These are phyloP conservation scores for Rotaria socialis DNA, from an alignment of 2,888 invertebrate species.

Conservation along the genomic window DNA sequence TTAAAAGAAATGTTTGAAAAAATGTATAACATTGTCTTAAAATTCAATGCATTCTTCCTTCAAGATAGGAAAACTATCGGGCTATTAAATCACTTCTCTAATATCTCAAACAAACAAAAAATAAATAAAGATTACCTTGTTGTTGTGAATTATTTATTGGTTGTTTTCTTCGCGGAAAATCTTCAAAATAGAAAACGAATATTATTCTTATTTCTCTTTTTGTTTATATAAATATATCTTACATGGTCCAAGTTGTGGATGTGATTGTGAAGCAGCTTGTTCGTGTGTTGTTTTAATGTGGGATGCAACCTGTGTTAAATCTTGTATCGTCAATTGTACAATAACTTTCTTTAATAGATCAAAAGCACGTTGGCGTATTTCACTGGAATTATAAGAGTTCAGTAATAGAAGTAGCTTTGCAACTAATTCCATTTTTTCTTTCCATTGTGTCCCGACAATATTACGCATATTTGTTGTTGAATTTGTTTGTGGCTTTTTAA, in stretches of 20 bases:
- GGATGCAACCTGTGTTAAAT: neutral
- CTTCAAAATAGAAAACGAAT: neutral
- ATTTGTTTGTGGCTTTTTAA: conserved; percentile 18
- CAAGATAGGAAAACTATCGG: too few relatives aligned
- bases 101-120: too few relatives aligned
- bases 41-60: too few relatives aligned
- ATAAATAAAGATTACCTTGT: neutral
- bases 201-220: neutral
- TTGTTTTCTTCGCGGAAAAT: conserved; percentile 27
- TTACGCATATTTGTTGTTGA: neutral
- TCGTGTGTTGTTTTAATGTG: conserved; percentile 15
- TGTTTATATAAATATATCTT: neutral
- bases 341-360: conserved; percentile 35
- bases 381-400: conserved; percentile 80
- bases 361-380: conserved; percentile 66
- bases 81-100: too few relatives aligned
- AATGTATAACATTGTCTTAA: too few relatives aligned
- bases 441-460: conserved; percentile 59
- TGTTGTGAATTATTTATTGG: neutral
- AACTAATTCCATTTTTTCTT: conserved; percentile 83
- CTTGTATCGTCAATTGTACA: conserved; percentile 8
- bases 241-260: conserved; percentile 28
- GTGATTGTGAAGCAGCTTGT: neutral
- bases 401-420: conserved; percentile 78
- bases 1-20: too few relatives aligned